Base-by-base conservation (phyloP, 1,140 invertebrate species). In the Anoplolepis gracilipes region DNA sequence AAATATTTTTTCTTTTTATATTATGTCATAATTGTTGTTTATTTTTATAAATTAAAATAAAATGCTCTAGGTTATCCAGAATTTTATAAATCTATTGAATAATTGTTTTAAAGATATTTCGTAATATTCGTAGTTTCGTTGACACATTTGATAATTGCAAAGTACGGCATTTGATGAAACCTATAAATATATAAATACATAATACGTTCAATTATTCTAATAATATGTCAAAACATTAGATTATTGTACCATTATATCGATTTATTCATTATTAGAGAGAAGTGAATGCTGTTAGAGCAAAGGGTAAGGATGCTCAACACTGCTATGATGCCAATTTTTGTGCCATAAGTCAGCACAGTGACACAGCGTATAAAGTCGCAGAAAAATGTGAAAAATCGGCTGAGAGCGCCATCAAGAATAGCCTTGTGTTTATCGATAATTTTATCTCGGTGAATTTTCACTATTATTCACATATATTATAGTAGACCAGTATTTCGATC, bases 291-390 rank as follows among this genome's bases (percentile, higher is more conserved):
- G 87, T 78, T 22, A 84, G 87, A 1, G 36, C 10, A 2, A 4
- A 70, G 13, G 59, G 65, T 11, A 88, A 78, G 46, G 16, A 88
- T 33, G 72, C 22, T 0, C 72, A 88, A 7, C 5, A 55, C 0
- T 88, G 87, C 19, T 88, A 84, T 10, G 67, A 55, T 22, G 10
- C 0, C 4, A 69, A 70, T 0, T 61, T 10, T 33, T 10, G 16
- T 28, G 22, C 1, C 0, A 11, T 87, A 13, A 49, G 13, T 0
- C 3, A 49, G 0, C 5, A 13, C 19, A n/a, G 16, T 22, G 13
- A n/a, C 3, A 39, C 22, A 33, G 79, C 16, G 0, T 5, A 49
- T 46, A 22, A 4, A 39, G 1, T 0, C 0, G 16, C 78, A 4
- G 0, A 75, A 0, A 1, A 1, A 22, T 85, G 82, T 8, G 0